Conservation (phyloP, 2,113 vertebrate genomes). For the Semnornis frantzii region DNA sequence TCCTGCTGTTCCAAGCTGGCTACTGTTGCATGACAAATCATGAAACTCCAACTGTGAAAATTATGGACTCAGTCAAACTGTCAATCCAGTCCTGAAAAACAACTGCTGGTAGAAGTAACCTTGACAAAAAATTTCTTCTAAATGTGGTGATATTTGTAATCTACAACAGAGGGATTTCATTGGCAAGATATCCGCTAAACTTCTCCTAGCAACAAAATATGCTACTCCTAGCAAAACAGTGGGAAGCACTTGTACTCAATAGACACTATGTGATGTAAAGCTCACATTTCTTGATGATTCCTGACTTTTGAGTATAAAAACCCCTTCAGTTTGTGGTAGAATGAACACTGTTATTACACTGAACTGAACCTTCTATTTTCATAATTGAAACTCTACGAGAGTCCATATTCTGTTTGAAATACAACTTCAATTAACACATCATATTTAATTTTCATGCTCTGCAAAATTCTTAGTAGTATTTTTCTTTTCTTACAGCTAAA, state of each 20-base stretch:
- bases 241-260: neutral
- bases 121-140: constrained; percentile 66
- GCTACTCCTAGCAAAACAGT: neutral
- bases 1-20: constrained; percentile 59
- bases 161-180: constrained; percentile 42
- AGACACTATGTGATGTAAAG: neutral
- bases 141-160: constrained; percentile 60
- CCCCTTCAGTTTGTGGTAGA: neutral
- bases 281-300: neutral
- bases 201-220: neutral
- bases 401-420: constrained; percentile 12
- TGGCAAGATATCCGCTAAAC: constrained; percentile 9
- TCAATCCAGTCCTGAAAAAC: constrained; percentile 74
- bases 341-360: neutral
- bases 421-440: constrained; percentile 11
- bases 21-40: constrained; percentile 72
- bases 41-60: constrained; percentile 77
- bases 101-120: constrained; percentile 67
- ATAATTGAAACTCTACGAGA: neutral
- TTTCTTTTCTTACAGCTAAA: neutral
- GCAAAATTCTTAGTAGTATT: neutral
- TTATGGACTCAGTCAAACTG: constrained; percentile 70
- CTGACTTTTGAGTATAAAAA: neutral
- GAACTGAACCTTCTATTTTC: neutral
- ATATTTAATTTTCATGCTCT: constrained; percentile 18